Conservation (phyloP, 2,113 vertebrate genomes). For the Columba janthina region DNA sequence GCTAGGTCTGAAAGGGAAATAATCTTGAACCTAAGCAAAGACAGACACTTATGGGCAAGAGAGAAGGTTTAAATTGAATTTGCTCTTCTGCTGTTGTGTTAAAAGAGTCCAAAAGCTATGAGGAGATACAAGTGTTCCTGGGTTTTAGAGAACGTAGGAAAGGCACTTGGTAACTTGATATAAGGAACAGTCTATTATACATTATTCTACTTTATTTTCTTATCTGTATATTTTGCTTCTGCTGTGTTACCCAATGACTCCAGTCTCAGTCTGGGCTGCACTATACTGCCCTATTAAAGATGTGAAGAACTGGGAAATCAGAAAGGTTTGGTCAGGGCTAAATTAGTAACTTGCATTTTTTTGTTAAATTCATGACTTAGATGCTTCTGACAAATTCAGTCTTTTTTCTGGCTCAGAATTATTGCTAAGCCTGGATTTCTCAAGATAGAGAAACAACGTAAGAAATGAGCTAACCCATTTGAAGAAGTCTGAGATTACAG, state of each 20-base stretch:
- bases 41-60: neutral
- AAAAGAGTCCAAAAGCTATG: neutral
- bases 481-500: constrained; percentile 49
- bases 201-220: neutral
- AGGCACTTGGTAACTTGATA: rapidly evolving
- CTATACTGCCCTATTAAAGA: neutral
- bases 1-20: neutral
- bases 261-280: neutral
- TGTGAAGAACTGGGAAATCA: neutral
- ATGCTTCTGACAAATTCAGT: neutral
- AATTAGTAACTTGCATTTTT: neutral
- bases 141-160: neutral
- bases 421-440: neutral
- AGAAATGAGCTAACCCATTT: constrained; percentile 23
- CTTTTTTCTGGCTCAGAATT: neutral
- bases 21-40: neutral
- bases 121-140: neutral
- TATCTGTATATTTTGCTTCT: neutral
- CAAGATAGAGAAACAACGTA: neutral
- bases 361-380: neutral
- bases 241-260: neutral
- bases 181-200: neutral
- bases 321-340: neutral
- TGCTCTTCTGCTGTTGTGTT: neutral
- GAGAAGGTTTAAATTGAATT: neutral